Evolutionary conservation across 2,113 vertebrate species (phyloP).

Genomic region (Lichenostomus cassidix): DNA sequence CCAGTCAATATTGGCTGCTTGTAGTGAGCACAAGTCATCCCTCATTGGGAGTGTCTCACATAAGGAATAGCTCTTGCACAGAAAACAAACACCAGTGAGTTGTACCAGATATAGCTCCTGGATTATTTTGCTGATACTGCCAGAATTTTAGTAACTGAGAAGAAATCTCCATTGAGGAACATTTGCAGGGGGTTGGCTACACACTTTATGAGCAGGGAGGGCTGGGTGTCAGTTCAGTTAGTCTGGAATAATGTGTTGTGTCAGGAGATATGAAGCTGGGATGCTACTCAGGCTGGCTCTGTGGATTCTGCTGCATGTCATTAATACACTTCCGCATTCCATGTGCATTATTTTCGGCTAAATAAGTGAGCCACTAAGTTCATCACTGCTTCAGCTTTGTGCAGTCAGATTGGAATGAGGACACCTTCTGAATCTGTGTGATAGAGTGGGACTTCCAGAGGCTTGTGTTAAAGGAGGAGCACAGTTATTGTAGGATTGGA

Average conservation of each 20-base stretch:
- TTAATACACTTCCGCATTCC: background rate
- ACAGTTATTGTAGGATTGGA: background rate
- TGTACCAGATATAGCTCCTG: background rate
- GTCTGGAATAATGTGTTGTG: background rate
- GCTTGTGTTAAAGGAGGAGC: background rate
- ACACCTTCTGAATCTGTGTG: fast-evolving
- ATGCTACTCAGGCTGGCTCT: background rate
- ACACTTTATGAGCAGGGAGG: background rate
- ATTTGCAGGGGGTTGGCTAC: background rate
- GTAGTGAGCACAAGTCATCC: background rate
- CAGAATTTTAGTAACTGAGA: background rate
- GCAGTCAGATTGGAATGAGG: background rate
- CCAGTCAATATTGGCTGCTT: background rate
- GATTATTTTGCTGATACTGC: background rate
- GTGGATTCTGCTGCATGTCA: background rate
- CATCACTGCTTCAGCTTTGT: background rate
- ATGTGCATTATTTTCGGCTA: fast-evolving
- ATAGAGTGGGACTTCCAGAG: background rate
- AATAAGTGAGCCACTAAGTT: background rate
- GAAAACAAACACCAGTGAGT: background rate
- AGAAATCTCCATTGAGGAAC: background rate
- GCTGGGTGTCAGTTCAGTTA: background rate
- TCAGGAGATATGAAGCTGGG: background rate
- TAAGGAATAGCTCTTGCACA: background rate
- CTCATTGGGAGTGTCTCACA: background rate